Base-by-base conservation (phyloP, 2,113 vertebrate genomes). In the Pelobates fuscus region DNA sequence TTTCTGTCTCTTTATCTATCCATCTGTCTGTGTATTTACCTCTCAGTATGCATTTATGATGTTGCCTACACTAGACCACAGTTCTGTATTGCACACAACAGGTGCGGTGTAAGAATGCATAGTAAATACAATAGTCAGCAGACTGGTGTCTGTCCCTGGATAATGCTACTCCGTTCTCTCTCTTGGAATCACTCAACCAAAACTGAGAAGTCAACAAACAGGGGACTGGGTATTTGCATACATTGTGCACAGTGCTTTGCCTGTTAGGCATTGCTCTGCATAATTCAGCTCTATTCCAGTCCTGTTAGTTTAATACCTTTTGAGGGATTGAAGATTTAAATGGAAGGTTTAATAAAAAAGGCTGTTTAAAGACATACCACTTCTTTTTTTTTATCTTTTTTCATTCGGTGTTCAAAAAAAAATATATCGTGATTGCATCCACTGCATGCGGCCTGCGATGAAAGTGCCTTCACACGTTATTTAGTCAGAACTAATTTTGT, bases 171-270 rank as follows among this genome's bases (percentile, higher is more conserved):
- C 58, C 52, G 44, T 57, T 61, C 60, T 20, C 60, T 63, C 60
- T 20, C 60, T 63, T 60, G 44, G 21, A 72, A 44, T 63, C 70
- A 72, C 27, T 64, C 59, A 60, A 72, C 70, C 70, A 63, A 64
- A 32, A 52, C 70, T 63, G 70, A 64, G 37, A 72, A 63, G 43
- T 72, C 63, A 60, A 72, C 70, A 72, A 72, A 72, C 70, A 63
- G 32, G 61, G 46, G 60, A 27, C 41, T n/a, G 59, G 20, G 59
- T 54, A 72, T 72, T 72, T 72, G 70, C 70, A 72, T 72, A 72
- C 26, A 63, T 72, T 58, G 61, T 37, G 70, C 70, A n/a, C 59
- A 17, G 59, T 32, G 21, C 44, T 72, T n/a, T 32, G 59, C 70
- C 32, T 63, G 59, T 72, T 63, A 67, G 54, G 63, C 58, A 75